Base-by-base conservation (phyloP, 2,888 invertebrate species). In the Xestia sexstrigata region DNA sequence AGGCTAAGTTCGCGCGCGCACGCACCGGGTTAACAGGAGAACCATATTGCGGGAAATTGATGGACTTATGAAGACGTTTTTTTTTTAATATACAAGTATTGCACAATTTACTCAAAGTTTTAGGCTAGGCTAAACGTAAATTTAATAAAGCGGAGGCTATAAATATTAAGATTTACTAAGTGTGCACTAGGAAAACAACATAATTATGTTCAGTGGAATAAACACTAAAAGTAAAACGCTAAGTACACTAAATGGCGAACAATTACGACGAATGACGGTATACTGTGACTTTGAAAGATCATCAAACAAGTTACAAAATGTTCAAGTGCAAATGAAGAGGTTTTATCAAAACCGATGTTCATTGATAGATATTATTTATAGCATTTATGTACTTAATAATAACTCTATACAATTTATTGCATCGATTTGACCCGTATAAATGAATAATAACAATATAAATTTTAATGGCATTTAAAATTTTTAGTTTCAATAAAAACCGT, bases 1-100 rank as follows among this genome's bases (percentile, higher is more conserved):
- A 89, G 89, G 91, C 89, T 90, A 74, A 87, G 88, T 87, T 90
- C 89, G 79, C 83, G 81, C 79, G 76, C 79, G 79, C 82, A 84
- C 83, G 81, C 77, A 89, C 78, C 67, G 85, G 85, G 85, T 83
- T 87, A 74, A 68, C 74, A 82, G 87, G 82, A 86, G 52, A 73
- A 78, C 90, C 87, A 90, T 60, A 65, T 23, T 72, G 30, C 17
- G 17, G 8, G 5, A 42, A 65, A 35, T 63, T 49, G 0, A 39
- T n/a, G 77, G 63, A 63, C 42, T 52, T 70, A 47, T 63, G 15
- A 23, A n/a, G 11, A n/a, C 8, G n/a, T 58, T 20, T 35, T 0
- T 20, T 42, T n/a, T 35, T 23, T 2, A 13, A 39, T 63, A 58
- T 35, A 11, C 0, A 39, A 39, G 23, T 35, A 26, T 26, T 17